Evolutionary conservation across 2,797 vertebrate species (phyloP).

Genomic region (Artibeus jamaicensis): DNA sequence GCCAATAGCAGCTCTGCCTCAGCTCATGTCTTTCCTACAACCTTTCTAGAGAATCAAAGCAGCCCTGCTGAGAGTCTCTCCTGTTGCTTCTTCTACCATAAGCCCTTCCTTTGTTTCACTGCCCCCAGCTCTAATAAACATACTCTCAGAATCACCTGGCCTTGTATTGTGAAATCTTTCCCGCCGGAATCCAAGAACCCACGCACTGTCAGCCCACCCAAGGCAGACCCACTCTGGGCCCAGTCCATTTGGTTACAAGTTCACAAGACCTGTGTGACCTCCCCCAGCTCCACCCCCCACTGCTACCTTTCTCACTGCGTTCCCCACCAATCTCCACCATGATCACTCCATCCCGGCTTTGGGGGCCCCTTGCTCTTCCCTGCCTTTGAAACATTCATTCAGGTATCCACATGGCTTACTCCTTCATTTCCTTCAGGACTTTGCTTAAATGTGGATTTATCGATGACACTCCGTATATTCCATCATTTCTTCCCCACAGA

Average conservation of each 20-base stretch:
- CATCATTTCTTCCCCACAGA: background rate
- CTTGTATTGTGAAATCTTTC: background rate
- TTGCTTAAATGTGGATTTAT: background rate
- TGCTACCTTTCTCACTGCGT: background rate
- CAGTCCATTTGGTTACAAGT: too few relatives aligned
- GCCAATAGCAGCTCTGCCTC: background rate
- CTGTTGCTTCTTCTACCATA: background rate
- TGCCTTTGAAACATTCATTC: background rate
- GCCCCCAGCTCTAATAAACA: background rate
- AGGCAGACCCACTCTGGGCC: too few relatives aligned
- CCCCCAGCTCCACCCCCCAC: accelerated
- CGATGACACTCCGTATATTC: accelerated
- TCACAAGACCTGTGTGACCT: background rate
- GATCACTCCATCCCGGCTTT: background rate
- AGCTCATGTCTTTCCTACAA: background rate
- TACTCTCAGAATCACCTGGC: background rate
- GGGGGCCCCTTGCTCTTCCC: background rate
- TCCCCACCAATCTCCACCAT: background rate
- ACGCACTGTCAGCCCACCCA: background rate
- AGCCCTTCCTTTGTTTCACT: background rate
- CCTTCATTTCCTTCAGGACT: background rate
- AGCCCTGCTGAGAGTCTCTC: background rate
- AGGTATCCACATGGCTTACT: background rate
- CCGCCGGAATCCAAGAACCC: background rate
- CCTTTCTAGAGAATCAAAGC: background rate